A percentile compares a stretch with the other conserved stretches of the same genome.
phyloP scores from a whole-genome alignment of 2,113 vertebrate species.

The human (Homo sapiens) region DNA sequence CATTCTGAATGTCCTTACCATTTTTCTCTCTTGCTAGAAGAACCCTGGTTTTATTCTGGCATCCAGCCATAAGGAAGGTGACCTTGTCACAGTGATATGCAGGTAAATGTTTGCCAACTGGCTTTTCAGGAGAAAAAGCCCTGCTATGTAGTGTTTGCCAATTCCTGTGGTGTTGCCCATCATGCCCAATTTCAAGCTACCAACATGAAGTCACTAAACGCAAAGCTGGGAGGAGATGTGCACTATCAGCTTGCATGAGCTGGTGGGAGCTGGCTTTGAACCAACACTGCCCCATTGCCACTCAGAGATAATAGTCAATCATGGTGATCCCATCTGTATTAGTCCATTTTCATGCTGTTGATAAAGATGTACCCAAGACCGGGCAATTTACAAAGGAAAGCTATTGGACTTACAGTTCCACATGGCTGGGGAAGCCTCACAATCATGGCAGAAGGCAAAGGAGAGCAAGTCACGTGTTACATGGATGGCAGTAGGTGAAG shows the following conservation, averaged over 20 bases:
- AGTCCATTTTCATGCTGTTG: too few relatives aligned
- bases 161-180: background rate
- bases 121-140: background rate
- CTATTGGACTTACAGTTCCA: too few relatives aligned
- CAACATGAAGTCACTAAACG: background rate
- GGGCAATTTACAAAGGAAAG: too few relatives aligned
- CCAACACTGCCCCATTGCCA: background rate
- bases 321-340: background rate
- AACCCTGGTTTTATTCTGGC: background rate
- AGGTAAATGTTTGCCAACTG: background rate
- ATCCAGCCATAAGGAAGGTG: background rate
- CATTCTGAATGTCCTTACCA: background rate
- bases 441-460: too few relatives aligned
- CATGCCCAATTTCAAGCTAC: background rate
- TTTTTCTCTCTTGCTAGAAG: background rate
- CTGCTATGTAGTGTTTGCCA: background rate
- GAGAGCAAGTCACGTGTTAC: too few relatives aligned
- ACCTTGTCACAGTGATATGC: background rate
- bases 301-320: background rate
- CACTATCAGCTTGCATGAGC: accelerated
- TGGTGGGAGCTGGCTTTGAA: background rate
- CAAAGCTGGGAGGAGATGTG: background rate
- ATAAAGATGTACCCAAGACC: too few relatives aligned
- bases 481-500: too few relatives aligned
- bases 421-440: too few relatives aligned